Conservation (phyloP, 2,113 vertebrate species). For the Myrmecobius fasciatus region DNA sequence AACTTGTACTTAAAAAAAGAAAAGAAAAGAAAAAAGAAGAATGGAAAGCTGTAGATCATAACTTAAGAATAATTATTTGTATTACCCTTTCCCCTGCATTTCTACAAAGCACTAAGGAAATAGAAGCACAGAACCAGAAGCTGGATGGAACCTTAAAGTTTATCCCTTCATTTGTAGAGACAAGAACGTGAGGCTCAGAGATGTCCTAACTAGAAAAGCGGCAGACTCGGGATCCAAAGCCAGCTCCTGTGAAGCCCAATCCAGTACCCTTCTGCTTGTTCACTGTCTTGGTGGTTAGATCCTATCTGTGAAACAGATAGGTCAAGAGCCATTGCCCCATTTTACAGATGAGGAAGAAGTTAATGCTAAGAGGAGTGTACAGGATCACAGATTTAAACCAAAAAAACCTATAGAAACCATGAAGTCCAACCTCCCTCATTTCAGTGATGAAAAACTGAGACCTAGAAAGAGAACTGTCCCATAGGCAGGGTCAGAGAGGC, state of each 20-base stretch:
- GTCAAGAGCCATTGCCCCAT: not conserved
- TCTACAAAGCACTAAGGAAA: not conserved
- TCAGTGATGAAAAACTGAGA: not conserved
- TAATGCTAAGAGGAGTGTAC: not conserved
- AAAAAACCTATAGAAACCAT: not conserved
- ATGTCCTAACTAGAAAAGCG: not conserved
- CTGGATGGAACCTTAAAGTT: not conserved
- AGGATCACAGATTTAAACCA: too few relatives aligned
- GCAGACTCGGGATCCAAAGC: not conserved
- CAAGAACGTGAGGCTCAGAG: not conserved
- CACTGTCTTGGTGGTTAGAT: not conserved
- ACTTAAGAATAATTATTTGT: not conserved
- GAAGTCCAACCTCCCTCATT: not conserved
- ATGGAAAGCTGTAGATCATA: not conserved
- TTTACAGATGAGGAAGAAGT: not conserved
- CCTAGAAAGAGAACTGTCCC: not conserved
- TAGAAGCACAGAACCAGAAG: not conserved
- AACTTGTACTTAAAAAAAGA: constrained; percentile 42
- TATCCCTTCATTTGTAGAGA: not conserved
- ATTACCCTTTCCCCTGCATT: not conserved
- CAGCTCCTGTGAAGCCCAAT: not conserved
- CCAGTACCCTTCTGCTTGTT: not conserved
- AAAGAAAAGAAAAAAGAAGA: not conserved
- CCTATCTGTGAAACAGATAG: not conserved
- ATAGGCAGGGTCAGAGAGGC: not conserved